Evolutionary conservation across 2,888 invertebrate species (phyloP).

Genomic region (Caenorhabditis japonica): DNA sequence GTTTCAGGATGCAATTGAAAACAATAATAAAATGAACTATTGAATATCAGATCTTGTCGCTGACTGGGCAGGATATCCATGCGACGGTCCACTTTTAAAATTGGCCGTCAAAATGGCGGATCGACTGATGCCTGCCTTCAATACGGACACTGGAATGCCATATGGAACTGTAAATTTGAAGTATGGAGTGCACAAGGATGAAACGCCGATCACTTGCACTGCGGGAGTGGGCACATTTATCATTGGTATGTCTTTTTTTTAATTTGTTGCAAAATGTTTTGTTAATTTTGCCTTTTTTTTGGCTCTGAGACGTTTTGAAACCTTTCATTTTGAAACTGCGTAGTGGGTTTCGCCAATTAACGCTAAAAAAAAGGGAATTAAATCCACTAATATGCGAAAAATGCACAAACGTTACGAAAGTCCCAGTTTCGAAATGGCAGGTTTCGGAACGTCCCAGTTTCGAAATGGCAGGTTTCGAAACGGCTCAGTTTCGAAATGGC

Average conservation of each 20-base stretch:
- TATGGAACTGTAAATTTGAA: constrained; percentile 87
- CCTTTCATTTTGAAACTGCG: no score
- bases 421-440: no score
- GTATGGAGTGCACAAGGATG: constrained; percentile 89
- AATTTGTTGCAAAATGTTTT: neutral
- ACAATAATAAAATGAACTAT: neutral
- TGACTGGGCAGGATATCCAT: constrained; percentile 95
- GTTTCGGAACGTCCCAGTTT: no score
- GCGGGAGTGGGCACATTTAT: constrained; percentile 98
- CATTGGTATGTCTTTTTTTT: constrained; percentile 80
- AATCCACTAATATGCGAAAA: no score
- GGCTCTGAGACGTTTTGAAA: neutral
- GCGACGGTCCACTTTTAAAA: constrained; percentile 91
- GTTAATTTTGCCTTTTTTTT: neutral
- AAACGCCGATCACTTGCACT: constrained; percentile 96
- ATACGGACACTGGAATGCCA: constrained; percentile 75
- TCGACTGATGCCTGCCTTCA: constrained; percentile 84
- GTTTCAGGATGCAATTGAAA: neutral
- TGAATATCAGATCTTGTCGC: constrained; percentile 56
- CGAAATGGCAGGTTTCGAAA: no score
- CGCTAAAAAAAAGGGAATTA: no score
- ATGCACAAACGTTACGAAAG: no score
- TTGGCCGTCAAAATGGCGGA: constrained; percentile 95
- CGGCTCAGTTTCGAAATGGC: no score
- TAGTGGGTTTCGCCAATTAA: no score